Evolutionary conservation across 2,797 vertebrate genomes (phyloP).

Genomic region (Pogonophryne albipinna): DNA sequence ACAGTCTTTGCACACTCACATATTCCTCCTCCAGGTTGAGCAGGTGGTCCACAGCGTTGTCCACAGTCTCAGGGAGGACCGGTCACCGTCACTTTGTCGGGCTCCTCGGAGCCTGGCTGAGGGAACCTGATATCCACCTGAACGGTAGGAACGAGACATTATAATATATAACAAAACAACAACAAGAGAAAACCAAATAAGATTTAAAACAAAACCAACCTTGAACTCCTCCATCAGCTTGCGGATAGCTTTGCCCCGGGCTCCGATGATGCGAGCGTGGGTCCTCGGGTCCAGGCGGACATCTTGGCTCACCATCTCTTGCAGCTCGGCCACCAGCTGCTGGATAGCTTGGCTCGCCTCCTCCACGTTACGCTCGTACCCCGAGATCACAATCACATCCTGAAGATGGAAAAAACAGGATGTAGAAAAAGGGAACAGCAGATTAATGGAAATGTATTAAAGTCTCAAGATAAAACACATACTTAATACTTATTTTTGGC

Average conservation of each 20-base stretch:
- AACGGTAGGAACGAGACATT: slow-evolving; percentile 48
- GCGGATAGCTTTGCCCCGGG: slow-evolving; percentile 85
- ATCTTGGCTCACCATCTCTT: slow-evolving; percentile 87
- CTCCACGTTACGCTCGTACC: slow-evolving; percentile 85
- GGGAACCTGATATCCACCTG: slow-evolving; percentile 89
- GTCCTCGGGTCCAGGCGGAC: slow-evolving; percentile 84
- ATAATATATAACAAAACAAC: neutral
- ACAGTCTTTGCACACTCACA: slow-evolving; percentile 71
- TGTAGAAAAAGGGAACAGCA: too few relatives aligned
- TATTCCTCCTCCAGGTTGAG: slow-evolving; percentile 90
- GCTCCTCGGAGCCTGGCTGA: slow-evolving; percentile 83
- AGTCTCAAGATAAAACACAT: neutral
- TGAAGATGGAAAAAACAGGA: slow-evolving; percentile 27
- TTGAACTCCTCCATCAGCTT: slow-evolving; percentile 90
- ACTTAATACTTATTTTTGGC: neutral
- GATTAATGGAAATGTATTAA: neutral
- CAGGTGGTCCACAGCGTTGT: slow-evolving; percentile 87
- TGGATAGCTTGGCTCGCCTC: slow-evolving; percentile 82
- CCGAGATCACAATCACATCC: slow-evolving; percentile 86
- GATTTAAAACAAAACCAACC: slow-evolving; percentile 50
- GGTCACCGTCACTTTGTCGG: slow-evolving; percentile 85
- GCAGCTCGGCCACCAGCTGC: slow-evolving; percentile 83
- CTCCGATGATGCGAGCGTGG: slow-evolving; percentile 87
- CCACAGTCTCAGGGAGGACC: slow-evolving; percentile 86
- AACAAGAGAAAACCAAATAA: fast-evolving